Conservation (phyloP, 2,888 invertebrate genomes). For the Diarsia rubi region DNA sequence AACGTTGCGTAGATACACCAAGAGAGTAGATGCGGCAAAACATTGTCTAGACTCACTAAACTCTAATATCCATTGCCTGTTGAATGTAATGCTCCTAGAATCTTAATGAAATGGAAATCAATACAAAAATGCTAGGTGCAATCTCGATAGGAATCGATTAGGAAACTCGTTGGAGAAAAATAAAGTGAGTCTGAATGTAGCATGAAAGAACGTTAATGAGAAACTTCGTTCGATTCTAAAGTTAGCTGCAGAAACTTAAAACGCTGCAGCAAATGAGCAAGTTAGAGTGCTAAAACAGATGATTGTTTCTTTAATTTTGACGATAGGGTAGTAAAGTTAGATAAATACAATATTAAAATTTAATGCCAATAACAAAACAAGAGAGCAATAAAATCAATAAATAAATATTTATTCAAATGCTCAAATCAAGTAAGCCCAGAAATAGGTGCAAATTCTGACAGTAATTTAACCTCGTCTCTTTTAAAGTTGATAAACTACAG, state of each 20-base stretch:
- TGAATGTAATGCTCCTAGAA: conserved; percentile 66
- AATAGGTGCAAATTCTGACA: not conserved
- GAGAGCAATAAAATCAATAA: not conserved
- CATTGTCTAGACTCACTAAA: conserved; percentile 69
- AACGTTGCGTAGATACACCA: conserved; percentile 69
- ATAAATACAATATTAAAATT: not conserved
- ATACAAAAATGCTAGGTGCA: conserved; percentile 61
- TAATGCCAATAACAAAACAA: not conserved
- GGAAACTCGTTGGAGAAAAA: conserved; percentile 54
- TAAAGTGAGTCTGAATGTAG: conserved; percentile 50
- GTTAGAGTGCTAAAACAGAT: conserved; percentile 12
- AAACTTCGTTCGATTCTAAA: conserved; percentile 50
- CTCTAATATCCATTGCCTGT: conserved; percentile 43
- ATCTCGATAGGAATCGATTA: conserved; percentile 61
- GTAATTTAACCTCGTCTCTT: too few relatives aligned
- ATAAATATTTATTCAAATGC: not conserved
- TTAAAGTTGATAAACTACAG: not conserved
- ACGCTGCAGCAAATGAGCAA: conserved; percentile 25
- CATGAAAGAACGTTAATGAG: conserved; percentile 56
- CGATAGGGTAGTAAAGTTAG: not conserved
- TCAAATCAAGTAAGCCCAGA: not conserved
- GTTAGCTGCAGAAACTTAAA: conserved; percentile 28
- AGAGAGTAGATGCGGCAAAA: conserved; percentile 69
- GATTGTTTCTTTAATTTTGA: conserved; percentile 14
- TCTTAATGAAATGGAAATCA: conserved; percentile 68